These are phyloP conservation scores for Corythornis madagascariensis DNA, from an alignment of 2,113 vertebrate species.

Conservation along the genomic window DNA sequence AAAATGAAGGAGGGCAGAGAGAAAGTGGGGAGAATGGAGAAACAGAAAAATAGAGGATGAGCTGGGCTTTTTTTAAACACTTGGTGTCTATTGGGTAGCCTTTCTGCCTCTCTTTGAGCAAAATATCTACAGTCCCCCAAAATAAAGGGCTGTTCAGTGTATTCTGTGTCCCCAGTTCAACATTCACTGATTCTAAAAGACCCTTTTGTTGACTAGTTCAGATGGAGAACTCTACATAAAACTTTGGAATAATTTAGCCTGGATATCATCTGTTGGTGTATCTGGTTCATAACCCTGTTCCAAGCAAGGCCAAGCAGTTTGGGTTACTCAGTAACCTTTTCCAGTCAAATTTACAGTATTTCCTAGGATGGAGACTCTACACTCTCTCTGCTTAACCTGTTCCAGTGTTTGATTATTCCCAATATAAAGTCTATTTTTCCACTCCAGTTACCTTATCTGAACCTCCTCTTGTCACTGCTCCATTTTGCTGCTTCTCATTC, in stretches of 20 bases:
- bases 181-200: neutral
- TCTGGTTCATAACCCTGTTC: neutral
- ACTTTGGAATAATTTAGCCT: neutral
- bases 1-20: neutral
- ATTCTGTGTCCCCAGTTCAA: neutral
- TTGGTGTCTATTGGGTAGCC: neutral
- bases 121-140: neutral
- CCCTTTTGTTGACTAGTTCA: neutral
- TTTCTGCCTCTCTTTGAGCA: neutral
- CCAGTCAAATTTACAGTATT: neutral
- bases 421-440: accelerated
- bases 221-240: neutral
- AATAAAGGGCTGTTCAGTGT: neutral
- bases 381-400: neutral
- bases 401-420: neutral
- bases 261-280: neutral
- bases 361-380: neutral
- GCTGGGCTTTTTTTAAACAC: accelerated
- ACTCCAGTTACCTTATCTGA: accelerated
- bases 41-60: neutral
- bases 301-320: neutral
- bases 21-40: neutral
- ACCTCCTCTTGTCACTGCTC: neutral
- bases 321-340: neutral
- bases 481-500: neutral